Evolutionary conservation across 2,113 vertebrate species (phyloP), one percentile per base, ranked within the genome.

Genomic region (Aptenodytes forsteri): DNA sequence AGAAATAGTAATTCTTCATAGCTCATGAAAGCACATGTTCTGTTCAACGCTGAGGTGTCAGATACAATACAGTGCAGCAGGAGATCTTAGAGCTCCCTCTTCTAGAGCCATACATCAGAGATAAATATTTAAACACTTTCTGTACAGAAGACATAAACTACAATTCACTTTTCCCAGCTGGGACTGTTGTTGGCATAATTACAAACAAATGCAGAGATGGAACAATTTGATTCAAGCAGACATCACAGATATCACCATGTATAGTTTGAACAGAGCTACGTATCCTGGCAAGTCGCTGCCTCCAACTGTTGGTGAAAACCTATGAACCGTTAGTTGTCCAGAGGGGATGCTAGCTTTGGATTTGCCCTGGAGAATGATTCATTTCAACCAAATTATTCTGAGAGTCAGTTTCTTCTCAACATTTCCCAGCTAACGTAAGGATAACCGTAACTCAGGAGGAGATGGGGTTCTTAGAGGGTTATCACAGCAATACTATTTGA

Each of bases 401-500:
- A 76, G 84, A 95, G 89, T 76, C 40, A 19, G 8, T 87, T 92
- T 95, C 93, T 91, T 95, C 83, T 96, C 73, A 79, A 95, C 94
- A 86, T 94, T 84, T 91, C 30, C 7, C 66, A 61, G 62, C 54
- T 96, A 70, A 88, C 62, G 42, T 91, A 95, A 92, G 87, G 91
- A 91, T 85, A 96, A 98, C 92, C 93, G 90, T 89, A 95, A 93
- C 91, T 95, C 90, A 40, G 96, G 87, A 97, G 94, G 96, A 96
- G 92, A 70, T 66, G 36, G 58, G 93, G 90, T 95, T 97, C 88
- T 96, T 89, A 89, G 90, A 94, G 89, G 94, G 94, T 96, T 97
- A 96, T 97, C 95, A 94, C 73, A 97, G 93, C 89, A 96, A 36
- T 52, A 11, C 36, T 80, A 46, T 93, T 96, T 79, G 78, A 97